Conservation (phyloP, 2,888 invertebrate genomes). For the Plusia festucae region DNA sequence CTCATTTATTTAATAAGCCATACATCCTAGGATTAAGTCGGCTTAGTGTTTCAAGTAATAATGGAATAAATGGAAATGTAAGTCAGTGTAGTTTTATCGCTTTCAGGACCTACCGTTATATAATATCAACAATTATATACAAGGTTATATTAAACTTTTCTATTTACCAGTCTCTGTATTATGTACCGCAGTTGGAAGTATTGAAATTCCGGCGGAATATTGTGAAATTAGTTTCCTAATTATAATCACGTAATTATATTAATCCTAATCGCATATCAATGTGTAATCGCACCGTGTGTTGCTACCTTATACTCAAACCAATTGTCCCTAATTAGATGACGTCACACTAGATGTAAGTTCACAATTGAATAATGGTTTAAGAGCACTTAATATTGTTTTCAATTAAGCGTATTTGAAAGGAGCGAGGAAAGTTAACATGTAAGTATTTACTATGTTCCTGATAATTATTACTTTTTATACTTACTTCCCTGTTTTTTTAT, state of each 20-base stretch:
- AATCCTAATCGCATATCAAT: neutral
- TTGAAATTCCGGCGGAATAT: neutral
- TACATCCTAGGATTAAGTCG: too few species aligned
- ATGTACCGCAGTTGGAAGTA: neutral
- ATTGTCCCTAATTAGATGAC: conserved; percentile 3
- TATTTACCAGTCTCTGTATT: too few species aligned
- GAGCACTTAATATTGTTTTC: neutral
- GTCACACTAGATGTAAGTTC: neutral
- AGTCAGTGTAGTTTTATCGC: too few species aligned
- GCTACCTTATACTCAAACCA: neutral
- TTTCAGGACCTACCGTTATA: too few species aligned
- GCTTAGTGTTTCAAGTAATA: too few species aligned
- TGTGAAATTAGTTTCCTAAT: neutral
- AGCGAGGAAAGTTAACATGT: neutral
- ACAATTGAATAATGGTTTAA: neutral
- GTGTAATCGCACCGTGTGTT: conserved; percentile 11
- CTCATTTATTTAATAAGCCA: too few species aligned
- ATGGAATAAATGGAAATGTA: too few species aligned
- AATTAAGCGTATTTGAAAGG: neutral
- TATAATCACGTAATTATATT: conserved; percentile 2
- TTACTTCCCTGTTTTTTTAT: too few species aligned
- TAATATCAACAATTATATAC: too few species aligned
- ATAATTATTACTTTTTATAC: too few species aligned
- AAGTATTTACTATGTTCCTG: too few species aligned
- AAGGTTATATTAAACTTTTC: too few species aligned